These are phyloP conservation scores for Drosophila hamatofila DNA, from an alignment of 2,888 invertebrate species.

Conservation along the genomic window DNA sequence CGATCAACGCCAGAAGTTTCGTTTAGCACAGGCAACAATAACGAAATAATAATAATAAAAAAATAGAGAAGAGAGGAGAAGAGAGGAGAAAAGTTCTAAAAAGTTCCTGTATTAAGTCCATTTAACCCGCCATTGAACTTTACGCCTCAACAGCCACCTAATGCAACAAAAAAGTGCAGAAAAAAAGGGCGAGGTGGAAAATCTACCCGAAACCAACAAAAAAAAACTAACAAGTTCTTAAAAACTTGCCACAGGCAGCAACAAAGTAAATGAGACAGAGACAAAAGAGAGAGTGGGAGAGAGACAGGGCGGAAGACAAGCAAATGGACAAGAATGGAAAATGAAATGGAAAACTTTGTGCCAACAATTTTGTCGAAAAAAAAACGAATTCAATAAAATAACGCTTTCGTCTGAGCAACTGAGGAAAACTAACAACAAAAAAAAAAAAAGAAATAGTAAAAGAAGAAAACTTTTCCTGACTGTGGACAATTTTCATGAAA, in stretches of 20 bases:
- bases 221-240: constrained; percentile 69
- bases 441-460: constrained; percentile 7
- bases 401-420: constrained; percentile 66
- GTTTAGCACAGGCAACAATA: constrained; percentile 52
- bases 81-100: constrained; percentile 63
- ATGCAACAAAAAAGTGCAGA: constrained; percentile 63
- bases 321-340: constrained; percentile 73
- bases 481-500: constrained; percentile 71
- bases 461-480: constrained; percentile 39
- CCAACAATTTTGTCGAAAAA: constrained; percentile 59
- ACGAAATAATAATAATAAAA: constrained; percentile 30
- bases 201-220: constrained; percentile 56
- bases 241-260: constrained; percentile 67
- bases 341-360: constrained; percentile 78
- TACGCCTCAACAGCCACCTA: constrained; percentile 77
- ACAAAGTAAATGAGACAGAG: constrained; percentile 54
- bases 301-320: constrained; percentile 9
- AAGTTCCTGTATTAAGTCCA: constrained; percentile 80
- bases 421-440: constrained; percentile 48
- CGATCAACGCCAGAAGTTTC: constrained; percentile 72
- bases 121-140: constrained; percentile 82
- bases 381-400: constrained; percentile 75
- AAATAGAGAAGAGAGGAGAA: background rate
- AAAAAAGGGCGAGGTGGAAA: constrained; percentile 24
- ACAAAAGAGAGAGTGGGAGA: background rate